These are phyloP conservation scores for Melanotaenia nigrans DNA, from an alignment of 2,797 vertebrate species.

Conservation along the genomic window DNA sequence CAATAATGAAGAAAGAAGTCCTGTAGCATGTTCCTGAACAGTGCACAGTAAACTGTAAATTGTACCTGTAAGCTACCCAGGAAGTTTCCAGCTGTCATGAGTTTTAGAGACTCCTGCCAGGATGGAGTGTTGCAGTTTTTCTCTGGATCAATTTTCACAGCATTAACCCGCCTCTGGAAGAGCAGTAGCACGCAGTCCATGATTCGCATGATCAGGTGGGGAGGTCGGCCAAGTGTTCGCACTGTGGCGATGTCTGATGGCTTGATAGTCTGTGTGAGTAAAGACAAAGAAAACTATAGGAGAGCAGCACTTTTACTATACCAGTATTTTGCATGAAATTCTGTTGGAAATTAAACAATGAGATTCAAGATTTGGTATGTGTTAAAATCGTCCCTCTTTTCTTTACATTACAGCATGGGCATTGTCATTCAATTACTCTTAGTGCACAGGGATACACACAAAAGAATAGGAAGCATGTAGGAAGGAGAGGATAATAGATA, in stretches of 20 bases:
- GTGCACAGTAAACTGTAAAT: not conserved
- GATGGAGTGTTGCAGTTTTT: slow-evolving; percentile 88
- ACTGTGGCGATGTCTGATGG: slow-evolving; percentile 95
- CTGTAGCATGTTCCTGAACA: no score
- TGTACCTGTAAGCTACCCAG: slow-evolving; percentile 86
- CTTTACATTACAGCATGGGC: not conserved
- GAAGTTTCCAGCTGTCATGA: slow-evolving; percentile 98
- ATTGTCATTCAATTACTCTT: not conserved
- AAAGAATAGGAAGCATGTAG: slow-evolving; percentile 2
- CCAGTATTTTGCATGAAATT: not conserved
- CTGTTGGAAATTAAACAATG: not conserved
- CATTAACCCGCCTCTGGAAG: slow-evolving; percentile 90
- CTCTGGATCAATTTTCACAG: slow-evolving; percentile 88
- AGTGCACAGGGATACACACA: not conserved
- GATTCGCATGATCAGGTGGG: slow-evolving; percentile 98
- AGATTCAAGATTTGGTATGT: not conserved
- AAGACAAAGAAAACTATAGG: not conserved
- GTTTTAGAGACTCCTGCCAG: slow-evolving; percentile 96
- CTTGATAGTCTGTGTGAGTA: slow-evolving; percentile 89
- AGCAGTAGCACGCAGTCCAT: slow-evolving; percentile 98
- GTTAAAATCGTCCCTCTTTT: not conserved
- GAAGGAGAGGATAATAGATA: not conserved
- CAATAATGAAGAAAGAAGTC: no score
- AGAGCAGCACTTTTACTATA: not conserved
- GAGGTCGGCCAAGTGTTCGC: slow-evolving; percentile 91